Base-by-base conservation (phyloP, 2,797 vertebrate genomes). In the Halcyon smyrnensis region DNA sequence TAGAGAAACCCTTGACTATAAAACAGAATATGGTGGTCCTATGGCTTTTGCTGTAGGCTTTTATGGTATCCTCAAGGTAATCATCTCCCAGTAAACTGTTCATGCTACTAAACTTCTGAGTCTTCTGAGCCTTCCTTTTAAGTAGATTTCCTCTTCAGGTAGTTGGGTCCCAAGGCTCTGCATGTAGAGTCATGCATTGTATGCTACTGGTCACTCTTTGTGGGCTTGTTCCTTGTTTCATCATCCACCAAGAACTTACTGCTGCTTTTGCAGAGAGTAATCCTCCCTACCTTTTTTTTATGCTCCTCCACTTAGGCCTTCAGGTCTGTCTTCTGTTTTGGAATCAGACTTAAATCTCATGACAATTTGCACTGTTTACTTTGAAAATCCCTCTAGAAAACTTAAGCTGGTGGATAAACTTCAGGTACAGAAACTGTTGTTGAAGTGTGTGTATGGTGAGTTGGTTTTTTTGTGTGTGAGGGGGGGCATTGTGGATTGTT, bases 401-500 rank as follows among this genome's bases (percentile, higher is more conserved):
- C 60, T 57, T 65, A 68, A 63, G 28, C 36, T 36, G 21, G 21
- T 77, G 53, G 79, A 48, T 87, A 27, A 87, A 81, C 25, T 63
- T 68, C 43, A 64, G 70, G 37, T 84, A 19, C 34, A 27, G 63
- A 67, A 86, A 54, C 17, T 12, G n/a, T 16, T 28, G 16, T 67
- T 54, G 59, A 70, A 60, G 21, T 15, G 27, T 43, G 34, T 62
- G 9, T 73, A 32, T 57, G 16, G 30, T 2, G 4, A 43, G 3
- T 8, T 90, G 63, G 0, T 8, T 8, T 30, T 62, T 63, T 69
- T 70, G 36, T 46, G 12, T 51, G 46, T 48, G 41, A 32, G 60
- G 34, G 10, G 32, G 16, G 4, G 11, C 0, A 6, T 34, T 48
- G 12, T 0, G 2, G 18, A 19, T 23, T 57, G 20, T 8, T 79